These are phyloP conservation scores for Therioaphis trifolii DNA, from an alignment of 2,888 invertebrate genomes.

Conservation along the genomic window DNA sequence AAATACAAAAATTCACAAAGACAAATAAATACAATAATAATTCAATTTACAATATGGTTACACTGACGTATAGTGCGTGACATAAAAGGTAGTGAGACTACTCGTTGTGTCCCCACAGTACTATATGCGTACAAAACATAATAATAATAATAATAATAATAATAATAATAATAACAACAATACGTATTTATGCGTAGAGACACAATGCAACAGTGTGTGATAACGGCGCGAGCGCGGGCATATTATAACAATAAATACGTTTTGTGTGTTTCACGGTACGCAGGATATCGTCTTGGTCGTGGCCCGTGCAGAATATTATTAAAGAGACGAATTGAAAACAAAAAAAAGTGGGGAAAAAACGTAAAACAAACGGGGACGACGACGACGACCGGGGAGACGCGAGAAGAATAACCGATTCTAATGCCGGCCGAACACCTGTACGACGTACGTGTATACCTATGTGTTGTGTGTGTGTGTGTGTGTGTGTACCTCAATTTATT, in stretches of 20 bases:
- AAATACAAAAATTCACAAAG: too few relatives aligned
- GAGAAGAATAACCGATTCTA: conserved; percentile 8
- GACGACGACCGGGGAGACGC: too few relatives aligned
- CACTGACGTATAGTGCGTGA: too few relatives aligned
- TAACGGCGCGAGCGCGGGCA: not conserved
- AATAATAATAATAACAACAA: not conserved
- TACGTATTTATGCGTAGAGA: too few relatives aligned
- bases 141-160: not conserved
- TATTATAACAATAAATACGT: not conserved
- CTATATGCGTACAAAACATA: too few relatives aligned
- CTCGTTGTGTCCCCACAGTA: too few relatives aligned
- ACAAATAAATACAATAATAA: too few relatives aligned
- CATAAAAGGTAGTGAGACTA: too few relatives aligned
- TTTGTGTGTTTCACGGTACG: not conserved
- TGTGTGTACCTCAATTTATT: too few relatives aligned
- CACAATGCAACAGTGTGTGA: not conserved
- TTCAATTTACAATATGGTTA: too few relatives aligned
- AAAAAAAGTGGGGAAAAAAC: not conserved
- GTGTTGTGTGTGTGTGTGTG: not conserved
- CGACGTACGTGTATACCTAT: not conserved
- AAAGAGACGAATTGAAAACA: not conserved
- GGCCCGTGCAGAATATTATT: not conserved
- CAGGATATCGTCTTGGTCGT: not conserved
- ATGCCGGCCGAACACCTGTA: too few relatives aligned
- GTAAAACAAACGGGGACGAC: too few relatives aligned